A percentile compares a stretch with the other conserved stretches of the same genome.
Evolutionary conservation across 1,140 invertebrate species (phyloP).

Genomic region (Wasmannia auropunctata): DNA sequence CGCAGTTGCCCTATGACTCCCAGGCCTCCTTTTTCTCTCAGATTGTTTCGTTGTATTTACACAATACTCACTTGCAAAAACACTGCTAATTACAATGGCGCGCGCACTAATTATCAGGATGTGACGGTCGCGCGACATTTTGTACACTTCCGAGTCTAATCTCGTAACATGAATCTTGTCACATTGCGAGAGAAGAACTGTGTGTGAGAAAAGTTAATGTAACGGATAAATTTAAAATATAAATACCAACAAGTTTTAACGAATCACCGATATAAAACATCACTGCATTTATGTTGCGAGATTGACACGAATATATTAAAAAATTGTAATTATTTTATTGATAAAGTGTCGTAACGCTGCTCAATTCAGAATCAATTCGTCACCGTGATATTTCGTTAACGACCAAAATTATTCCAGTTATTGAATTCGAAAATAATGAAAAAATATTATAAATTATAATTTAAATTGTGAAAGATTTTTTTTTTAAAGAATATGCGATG

Average conservation of each 20-base stretch:
- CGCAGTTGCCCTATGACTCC: background rate
- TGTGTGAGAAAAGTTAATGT: background rate
- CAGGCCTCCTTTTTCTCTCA: background rate
- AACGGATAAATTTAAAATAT: background rate
- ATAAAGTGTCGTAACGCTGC: background rate
- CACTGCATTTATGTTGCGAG: background rate
- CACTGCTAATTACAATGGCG: background rate
- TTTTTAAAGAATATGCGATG: background rate
- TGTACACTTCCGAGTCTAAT: background rate
- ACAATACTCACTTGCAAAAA: background rate
- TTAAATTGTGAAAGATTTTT: background rate
- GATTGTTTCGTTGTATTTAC: background rate
- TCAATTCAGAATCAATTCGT: background rate
- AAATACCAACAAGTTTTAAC: background rate
- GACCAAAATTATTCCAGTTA: background rate
- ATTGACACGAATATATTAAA: background rate
- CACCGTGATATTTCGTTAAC: background rate
- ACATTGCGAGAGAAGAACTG: background rate
- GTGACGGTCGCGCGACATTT: background rate
- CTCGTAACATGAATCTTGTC: background rate
- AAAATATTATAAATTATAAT: background rate
- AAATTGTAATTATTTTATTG: background rate
- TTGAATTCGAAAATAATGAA: background rate
- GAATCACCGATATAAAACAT: background rate
- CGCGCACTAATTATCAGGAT: slow-evolving; percentile 1